Base-by-base conservation (phyloP, 2,797 vertebrate species). In the Enoplosus armatus region DNA sequence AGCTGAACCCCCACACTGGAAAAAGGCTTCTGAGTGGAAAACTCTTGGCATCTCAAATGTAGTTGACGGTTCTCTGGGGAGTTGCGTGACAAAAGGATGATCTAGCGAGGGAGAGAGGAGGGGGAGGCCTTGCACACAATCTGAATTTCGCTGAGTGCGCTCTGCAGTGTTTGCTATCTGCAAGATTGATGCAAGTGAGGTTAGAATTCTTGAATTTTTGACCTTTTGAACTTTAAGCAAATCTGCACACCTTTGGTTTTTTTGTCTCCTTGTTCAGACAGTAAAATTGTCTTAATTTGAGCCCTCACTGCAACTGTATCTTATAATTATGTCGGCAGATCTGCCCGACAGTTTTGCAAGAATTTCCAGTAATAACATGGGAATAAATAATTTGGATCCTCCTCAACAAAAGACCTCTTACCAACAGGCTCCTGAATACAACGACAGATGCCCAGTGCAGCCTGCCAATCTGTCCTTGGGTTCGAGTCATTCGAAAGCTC, bases 61-160 rank as follows among this genome's bases (percentile, higher is more conserved):
- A 60, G 63, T 51, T 84, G 79, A 88, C 27, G n/a, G 39, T 64
- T 87, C 79, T 86, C 73, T 26, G 84, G 77, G 88, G 85, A 90
- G 85, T 70, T 85, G 54, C 70, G 35, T 84, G 91, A 91, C 88
- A 87, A 87, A 85, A 88, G 71, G 83, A 80, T 84, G 88, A 91
- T 81, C 82, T 64, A 72, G 43, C 6, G 26, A 59, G 73, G 45
- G 50, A 66, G 53, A 1, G 61, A 65, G 50, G 77, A 64, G 63
- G 31, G 62, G 71, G 72, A 51, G 56, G 82, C 53, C 43, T 20
- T 6, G 45, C 29, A 83, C 53, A 61, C 53, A 66, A 69, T 29
- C 73, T 64, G 69, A 37, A 24, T 72, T 88, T 75, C 15, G 65
- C 68, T 82, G 79, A 85, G 75, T 69, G 79, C 81, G 85, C 55